phyloP scores from a whole-genome alignment of 1,140 invertebrate species.

The Platorchestia sp. region DNA sequence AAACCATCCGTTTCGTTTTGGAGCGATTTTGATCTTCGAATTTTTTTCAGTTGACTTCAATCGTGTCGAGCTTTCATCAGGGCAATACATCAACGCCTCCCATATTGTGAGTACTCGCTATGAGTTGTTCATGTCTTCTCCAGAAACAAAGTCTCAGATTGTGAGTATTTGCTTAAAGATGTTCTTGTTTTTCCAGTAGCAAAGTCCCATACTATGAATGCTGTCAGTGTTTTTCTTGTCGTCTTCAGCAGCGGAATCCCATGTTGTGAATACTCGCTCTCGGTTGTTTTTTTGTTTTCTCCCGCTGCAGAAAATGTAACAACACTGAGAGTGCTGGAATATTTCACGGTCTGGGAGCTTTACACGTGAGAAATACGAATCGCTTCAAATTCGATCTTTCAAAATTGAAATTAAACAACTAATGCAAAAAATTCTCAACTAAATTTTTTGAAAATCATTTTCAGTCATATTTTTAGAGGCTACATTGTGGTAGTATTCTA shows the following conservation, averaged over 20 bases:
- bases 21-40: too few relatives aligned
- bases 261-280: too few relatives aligned
- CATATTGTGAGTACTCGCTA: not conserved
- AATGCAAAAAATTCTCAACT: not conserved
- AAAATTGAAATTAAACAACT: not conserved
- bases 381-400: not conserved
- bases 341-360: not conserved
- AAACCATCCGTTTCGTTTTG: too few relatives aligned
- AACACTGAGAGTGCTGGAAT: not conserved
- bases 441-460: too few relatives aligned
- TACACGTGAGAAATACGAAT: not conserved
- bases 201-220: not conserved
- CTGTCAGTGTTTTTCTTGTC: too few relatives aligned
- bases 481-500: too few relatives aligned
- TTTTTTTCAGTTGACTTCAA: slow-evolving; percentile 21
- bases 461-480: too few relatives aligned
- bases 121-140: not conserved
- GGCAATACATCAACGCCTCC: slow-evolving; percentile 2
- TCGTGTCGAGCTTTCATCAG: not conserved
- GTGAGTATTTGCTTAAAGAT: not conserved
- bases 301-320: too few relatives aligned
- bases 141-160: not conserved
- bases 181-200: not conserved
- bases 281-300: too few relatives aligned
- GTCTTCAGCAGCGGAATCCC: too few relatives aligned